These are phyloP conservation scores for Mastomys natalensis DNA, from an alignment of 2,113 vertebrate genomes.

Conservation along the genomic window DNA sequence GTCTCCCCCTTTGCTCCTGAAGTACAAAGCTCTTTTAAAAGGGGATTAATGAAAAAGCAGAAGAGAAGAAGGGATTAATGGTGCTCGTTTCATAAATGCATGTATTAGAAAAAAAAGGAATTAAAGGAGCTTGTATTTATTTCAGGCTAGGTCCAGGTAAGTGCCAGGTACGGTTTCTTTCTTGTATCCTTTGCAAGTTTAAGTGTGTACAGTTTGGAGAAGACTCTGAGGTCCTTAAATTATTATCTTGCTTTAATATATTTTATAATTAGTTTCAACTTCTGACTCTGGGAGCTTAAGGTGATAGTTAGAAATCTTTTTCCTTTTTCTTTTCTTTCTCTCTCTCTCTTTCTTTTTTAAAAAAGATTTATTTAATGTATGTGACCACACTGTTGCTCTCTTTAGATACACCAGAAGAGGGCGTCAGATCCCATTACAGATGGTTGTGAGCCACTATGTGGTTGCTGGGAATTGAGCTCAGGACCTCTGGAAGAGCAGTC, in stretches of 20 bases:
- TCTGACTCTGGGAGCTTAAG: neutral
- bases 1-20: neutral
- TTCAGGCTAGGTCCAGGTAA: neutral
- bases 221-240: neutral
- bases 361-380: too few species aligned
- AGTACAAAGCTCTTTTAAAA: slow-evolving; percentile 16
- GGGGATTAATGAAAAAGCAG: neutral
- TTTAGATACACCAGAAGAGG: too few species aligned
- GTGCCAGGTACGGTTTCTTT: neutral
- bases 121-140: neutral
- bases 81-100: neutral
- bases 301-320: neutral
- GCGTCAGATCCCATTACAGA: too few species aligned
- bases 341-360: too few species aligned
- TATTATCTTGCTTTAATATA: neutral
- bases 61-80: neutral
- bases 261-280: slow-evolving; percentile 11
- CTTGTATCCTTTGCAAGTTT: neutral
- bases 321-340: too few species aligned
- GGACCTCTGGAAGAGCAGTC: too few species aligned
- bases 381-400: too few species aligned
- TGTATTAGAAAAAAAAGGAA: neutral
- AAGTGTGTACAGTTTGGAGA: neutral
- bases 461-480: too few species aligned
- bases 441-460: too few species aligned